Conservation (phyloP, 2,888 invertebrate genomes). For the Clostera curtula region DNA sequence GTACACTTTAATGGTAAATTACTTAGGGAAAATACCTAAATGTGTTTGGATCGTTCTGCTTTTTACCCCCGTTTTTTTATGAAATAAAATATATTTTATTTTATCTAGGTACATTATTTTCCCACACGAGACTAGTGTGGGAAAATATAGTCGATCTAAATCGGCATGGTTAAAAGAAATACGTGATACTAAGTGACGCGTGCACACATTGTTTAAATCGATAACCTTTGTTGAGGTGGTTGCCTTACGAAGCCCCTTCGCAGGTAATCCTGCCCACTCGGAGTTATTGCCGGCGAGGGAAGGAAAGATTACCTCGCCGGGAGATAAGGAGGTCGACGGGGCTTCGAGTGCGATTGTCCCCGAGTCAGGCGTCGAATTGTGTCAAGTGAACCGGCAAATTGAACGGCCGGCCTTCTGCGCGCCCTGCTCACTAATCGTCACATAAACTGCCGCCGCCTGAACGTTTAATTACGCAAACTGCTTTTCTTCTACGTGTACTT, state of each 20-base stretch:
- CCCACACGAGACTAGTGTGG: too few relatives aligned
- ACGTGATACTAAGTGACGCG: slow-evolving; percentile 44
- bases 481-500: slow-evolving; percentile 41
- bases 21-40: too few relatives aligned
- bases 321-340: slow-evolving; percentile 75
- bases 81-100: too few relatives aligned
- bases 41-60: too few relatives aligned
- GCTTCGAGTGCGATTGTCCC: slow-evolving; percentile 74
- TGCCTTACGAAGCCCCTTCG: slow-evolving; percentile 66
- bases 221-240: slow-evolving; percentile 69
- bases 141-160: too few relatives aligned
- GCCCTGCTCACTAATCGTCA: slow-evolving; percentile 68
- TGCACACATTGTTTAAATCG: slow-evolving; percentile 67
- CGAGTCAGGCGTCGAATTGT: slow-evolving; percentile 75
- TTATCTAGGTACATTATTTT: too few relatives aligned
- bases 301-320: slow-evolving; percentile 74
- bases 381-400: slow-evolving; percentile 76
- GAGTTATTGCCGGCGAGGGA: slow-evolving; percentile 74
- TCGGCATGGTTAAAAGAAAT: slow-evolving; percentile 43
- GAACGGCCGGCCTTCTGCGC: slow-evolving; percentile 72
- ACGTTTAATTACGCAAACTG: slow-evolving; percentile 65
- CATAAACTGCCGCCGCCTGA: slow-evolving; percentile 65
- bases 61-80: too few relatives aligned
- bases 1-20: too few relatives aligned
- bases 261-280: slow-evolving; percentile 75